phyloP scores from a whole-genome alignment of 2,113 vertebrate genomes.

The Chaetodon auriga region DNA sequence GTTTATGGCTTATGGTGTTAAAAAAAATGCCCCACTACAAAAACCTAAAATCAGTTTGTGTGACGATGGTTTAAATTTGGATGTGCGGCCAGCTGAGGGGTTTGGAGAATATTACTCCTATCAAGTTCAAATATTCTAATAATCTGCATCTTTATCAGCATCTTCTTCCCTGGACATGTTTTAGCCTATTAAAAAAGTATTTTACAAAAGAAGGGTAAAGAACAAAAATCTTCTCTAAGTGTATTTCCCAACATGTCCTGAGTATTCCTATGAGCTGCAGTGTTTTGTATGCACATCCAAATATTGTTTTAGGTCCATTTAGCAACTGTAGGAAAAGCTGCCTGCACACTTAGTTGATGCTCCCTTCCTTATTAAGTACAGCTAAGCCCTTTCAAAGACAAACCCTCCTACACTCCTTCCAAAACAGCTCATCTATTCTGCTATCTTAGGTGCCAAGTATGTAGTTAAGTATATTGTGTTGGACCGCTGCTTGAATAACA shows the following conservation, averaged over 20 bases:
- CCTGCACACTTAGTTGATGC: background rate
- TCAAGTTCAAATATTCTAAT: background rate
- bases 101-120: background rate
- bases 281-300: slow-evolving; percentile 1
- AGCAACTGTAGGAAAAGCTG: background rate
- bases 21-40: background rate
- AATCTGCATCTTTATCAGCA: background rate
- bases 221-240: no score
- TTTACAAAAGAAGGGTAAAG: background rate
- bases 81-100: background rate
- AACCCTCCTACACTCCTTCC: slow-evolving; percentile 6
- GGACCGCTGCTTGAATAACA: slow-evolving; percentile 47
- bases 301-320: slow-evolving; percentile 11
- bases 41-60: background rate
- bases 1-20: no score
- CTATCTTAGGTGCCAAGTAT: slow-evolving; percentile 34
- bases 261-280: background rate
- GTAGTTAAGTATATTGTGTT: slow-evolving; percentile 41
- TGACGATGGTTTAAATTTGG: background rate
- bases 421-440: slow-evolving; percentile 24
- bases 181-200: background rate
- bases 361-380: background rate
- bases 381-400: slow-evolving; percentile 38
- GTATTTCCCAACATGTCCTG: no score
- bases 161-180: background rate